These are phyloP conservation scores for Amyelois transitella DNA, from an alignment of 1,140 invertebrate species.

Conservation along the genomic window DNA sequence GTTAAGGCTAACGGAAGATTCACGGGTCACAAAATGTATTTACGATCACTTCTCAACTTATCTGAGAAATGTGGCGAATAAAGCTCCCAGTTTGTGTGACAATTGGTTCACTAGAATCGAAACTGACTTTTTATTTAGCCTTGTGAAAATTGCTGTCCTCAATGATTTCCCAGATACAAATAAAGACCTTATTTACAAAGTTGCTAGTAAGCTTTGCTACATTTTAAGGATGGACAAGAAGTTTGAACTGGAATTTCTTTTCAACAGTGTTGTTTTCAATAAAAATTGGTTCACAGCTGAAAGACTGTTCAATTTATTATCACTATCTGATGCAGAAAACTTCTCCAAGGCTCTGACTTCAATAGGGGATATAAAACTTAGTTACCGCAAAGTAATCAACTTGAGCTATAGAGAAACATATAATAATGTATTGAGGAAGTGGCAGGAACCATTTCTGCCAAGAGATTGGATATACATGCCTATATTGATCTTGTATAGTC, in stretches of 20 bases:
- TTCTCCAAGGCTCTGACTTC: conserved; percentile 59
- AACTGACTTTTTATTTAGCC: conserved; percentile 68
- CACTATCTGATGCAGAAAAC: conserved; percentile 59
- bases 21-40: conserved; percentile 26
- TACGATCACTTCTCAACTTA: conserved; percentile 34
- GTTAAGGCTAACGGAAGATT: conserved; percentile 32
- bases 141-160: conserved; percentile 59
- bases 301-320: conserved; percentile 67
- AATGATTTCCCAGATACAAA: conserved; percentile 40
- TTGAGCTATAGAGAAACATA: conserved; percentile 40
- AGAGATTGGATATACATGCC: conserved; percentile 82
- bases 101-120: conserved; percentile 77
- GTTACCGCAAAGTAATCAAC: conserved; percentile 71
- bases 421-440: conserved; percentile 42
- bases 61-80: conserved; percentile 44
- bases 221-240: conserved; percentile 70
- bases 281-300: conserved; percentile 74
- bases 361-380: conserved; percentile 65
- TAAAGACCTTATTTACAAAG: conserved; percentile 68
- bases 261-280: conserved; percentile 74
- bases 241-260: conserved; percentile 64
- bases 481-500: conserved; percentile 75
- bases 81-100: conserved; percentile 51
- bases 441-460: conserved; percentile 75
- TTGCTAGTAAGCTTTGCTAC: conserved; percentile 73